Percentiles rank a stretch among this genome's conserved stretches.
These are phyloP conservation scores for Lamellibrachia satsuma DNA, from an alignment of 2,888 invertebrate species.

Conservation along the genomic window DNA sequence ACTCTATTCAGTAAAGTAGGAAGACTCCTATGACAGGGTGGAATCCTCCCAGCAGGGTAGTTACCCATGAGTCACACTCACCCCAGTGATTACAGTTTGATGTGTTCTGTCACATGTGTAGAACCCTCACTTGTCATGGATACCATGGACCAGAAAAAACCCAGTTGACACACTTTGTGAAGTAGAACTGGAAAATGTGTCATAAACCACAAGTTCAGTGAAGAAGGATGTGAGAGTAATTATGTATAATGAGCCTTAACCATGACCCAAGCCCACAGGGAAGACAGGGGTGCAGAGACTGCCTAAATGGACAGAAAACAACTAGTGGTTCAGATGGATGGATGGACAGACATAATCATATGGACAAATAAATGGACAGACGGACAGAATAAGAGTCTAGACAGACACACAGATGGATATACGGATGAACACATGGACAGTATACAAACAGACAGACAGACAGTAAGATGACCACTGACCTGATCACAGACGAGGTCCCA, in stretches of 20 bases:
- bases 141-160: neutral
- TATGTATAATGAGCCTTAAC: no score
- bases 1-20: neutral
- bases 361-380: neutral
- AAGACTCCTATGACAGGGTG: neutral
- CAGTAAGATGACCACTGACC: slow-evolving; percentile 68
- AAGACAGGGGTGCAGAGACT: neutral
- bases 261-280: neutral
- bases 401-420: slow-evolving; percentile 1
- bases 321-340: neutral
- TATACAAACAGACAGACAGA: neutral
- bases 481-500: slow-evolving; percentile 99
- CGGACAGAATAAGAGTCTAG: neutral
- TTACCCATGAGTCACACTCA: neutral
- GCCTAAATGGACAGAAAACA: neutral
- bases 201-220: neutral
- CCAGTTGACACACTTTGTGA: neutral
- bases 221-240: neutral
- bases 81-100: neutral
- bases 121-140: neutral
- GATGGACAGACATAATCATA: neutral
- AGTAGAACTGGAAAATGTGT: neutral
- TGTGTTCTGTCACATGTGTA: neutral
- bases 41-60: neutral
- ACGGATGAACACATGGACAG: neutral